Evolutionary conservation across 2,113 vertebrate genomes (phyloP).

Genomic region (Antigone vipio): DNA sequence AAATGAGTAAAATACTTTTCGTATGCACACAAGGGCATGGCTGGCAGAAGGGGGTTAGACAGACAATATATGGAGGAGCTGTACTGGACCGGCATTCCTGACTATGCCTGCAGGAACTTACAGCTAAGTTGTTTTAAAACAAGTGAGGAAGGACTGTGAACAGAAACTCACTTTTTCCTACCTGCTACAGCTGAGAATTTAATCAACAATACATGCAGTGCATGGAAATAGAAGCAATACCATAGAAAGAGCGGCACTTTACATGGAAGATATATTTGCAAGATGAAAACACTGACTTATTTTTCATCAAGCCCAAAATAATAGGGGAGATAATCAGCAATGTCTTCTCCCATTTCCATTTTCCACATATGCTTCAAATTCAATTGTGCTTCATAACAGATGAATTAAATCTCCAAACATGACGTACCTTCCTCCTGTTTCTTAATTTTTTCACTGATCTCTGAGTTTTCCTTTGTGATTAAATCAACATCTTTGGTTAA

Average conservation of each 20-base stretch:
- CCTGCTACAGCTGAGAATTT: neutral
- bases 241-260: neutral
- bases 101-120: neutral
- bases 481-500: constrained; percentile 93
- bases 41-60: neutral
- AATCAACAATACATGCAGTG: neutral
- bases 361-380: neutral
- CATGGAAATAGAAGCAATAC: neutral
- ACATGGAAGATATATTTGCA: neutral
- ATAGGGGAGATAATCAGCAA: neutral
- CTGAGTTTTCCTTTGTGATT: constrained; percentile 90
- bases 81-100: neutral
- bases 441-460: constrained; percentile 83
- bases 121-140: neutral
- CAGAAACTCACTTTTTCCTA: neutral
- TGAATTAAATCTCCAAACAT: neutral
- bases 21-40: neutral
- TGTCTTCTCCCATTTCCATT: neutral
- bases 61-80: neutral
- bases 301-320: neutral
- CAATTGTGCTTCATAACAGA: neutral
- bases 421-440: constrained; percentile 84
- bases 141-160: neutral
- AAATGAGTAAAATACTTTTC: neutral
- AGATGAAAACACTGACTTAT: neutral